Evolutionary conservation across 2,113 vertebrate species (phyloP).

Genomic region (Dicerorhinus sumatrensis): DNA sequence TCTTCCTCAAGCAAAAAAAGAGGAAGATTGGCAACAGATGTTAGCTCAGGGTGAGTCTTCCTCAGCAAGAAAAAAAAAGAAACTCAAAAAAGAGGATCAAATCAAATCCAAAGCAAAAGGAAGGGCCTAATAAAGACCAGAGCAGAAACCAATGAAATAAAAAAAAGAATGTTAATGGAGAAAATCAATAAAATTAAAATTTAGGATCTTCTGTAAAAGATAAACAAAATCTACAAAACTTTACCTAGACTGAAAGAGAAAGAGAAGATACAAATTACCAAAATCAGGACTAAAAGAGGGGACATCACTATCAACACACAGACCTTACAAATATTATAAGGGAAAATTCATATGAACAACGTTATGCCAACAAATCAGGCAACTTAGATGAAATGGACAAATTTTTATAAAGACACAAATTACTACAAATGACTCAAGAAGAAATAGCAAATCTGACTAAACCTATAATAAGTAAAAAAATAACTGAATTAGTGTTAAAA

Average conservation of each 20-base stretch:
- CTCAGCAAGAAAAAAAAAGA: no score
- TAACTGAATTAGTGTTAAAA: constrained; percentile 33
- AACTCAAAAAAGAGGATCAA: neutral
- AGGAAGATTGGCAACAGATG: no score
- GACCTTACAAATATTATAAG: constrained; percentile 9
- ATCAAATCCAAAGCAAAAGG: constrained; percentile 11
- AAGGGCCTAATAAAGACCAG: neutral
- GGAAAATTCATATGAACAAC: neutral
- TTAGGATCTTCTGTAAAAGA: neutral
- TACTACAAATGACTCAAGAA: neutral
- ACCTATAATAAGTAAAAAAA: constrained; percentile 23
- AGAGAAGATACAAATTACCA: neutral
- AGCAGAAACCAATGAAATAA: neutral
- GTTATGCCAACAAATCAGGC: neutral
- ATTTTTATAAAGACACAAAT: constrained; percentile 16
- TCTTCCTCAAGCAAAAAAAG: no score
- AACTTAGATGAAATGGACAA: neutral
- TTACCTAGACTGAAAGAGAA: constrained; percentile 11
- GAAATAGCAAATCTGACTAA: neutral
- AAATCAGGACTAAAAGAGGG: neutral
- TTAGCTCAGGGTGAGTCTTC: no score
- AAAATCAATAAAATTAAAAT: constrained; percentile 37
- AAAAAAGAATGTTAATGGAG: neutral
- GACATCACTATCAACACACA: neutral
- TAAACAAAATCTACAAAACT: neutral